Evolutionary conservation across 2,888 invertebrate genomes (phyloP), one percentile per base, ranked within the genome.

Genomic region (Lepidocyrtinus sp.): DNA sequence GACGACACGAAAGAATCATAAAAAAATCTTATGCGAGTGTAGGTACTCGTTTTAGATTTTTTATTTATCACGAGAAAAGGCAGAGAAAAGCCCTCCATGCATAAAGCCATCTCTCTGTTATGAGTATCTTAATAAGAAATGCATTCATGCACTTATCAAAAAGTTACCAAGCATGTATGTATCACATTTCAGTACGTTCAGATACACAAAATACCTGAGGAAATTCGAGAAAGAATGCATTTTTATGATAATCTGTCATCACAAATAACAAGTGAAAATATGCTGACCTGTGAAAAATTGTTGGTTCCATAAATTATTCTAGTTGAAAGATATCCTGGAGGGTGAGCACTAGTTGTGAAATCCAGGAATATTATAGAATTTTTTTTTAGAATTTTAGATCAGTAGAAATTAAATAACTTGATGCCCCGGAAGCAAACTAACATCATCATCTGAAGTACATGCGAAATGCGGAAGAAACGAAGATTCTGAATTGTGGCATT

Each of bases 161-260:
- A 15, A 55, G n/a, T n/a, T n/a, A n/a, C n/a, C n/a, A n/a, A n/a
- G n/a, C 55, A 17, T 9, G 55, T n/a, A 17, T 7, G 36, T 5
- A 36, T 5, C 36, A 36, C 36, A 36, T 12, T 7, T 7, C 36
- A 36, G n/a, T n/a, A n/a, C n/a, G n/a, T n/a, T n/a, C 5, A 36
- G 36, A 36, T 36, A 36, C 12, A 36, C 36, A 36, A 36, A 12
- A 55, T 55, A 55, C 55, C 55, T 55, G 9, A 55, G 17, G 17
- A n/a, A n/a, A n/a, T n/a, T n/a, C n/a, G n/a, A n/a, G n/a, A 55
- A 55, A n/a, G 55, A 55, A 55, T 55, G 55, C 55, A 55, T 55
- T 55, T 55, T 55, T 55, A 55, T 55, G 55, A 55, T 55, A 55
- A 55, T 55, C 55, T 55, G 55, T 55, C 55, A 55, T 55, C 55